Evolutionary conservation across 2,797 vertebrate genomes (phyloP).

Genomic region (Hozukius guyotensis): DNA sequence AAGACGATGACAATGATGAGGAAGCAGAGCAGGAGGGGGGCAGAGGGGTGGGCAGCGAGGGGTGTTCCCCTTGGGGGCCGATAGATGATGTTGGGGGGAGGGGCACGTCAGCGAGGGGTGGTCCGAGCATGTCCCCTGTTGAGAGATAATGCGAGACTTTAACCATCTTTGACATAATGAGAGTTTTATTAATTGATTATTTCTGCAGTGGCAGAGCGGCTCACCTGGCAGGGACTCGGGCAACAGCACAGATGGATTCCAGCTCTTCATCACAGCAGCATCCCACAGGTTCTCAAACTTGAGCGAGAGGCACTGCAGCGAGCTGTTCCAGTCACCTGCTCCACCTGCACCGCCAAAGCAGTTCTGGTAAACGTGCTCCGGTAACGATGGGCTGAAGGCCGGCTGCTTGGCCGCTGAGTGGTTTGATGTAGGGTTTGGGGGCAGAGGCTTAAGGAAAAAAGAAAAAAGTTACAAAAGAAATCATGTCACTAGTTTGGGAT

Average conservation of each 20-base stretch:
- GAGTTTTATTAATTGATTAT: rapidly evolving
- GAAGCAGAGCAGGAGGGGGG: slow-evolving; percentile 65
- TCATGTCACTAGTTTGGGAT: neutral
- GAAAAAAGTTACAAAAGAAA: neutral
- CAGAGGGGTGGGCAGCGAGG: slow-evolving; percentile 54
- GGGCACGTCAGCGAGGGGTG: slow-evolving; percentile 88
- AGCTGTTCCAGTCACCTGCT: slow-evolving; percentile 94
- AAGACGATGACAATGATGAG: slow-evolving; percentile 65
- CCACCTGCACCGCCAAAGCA: slow-evolving; percentile 91
- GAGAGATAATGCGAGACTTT: neutral
- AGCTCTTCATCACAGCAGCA: slow-evolving; percentile 97
- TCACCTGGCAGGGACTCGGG: slow-evolving; percentile 95
- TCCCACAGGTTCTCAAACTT: slow-evolving; percentile 99
- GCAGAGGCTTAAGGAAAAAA: slow-evolving; percentile 84
- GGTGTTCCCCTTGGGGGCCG: slow-evolving; percentile 75
- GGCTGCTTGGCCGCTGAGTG: slow-evolving; percentile 93
- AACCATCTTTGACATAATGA: neutral
- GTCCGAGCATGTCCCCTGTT: slow-evolving; percentile 90
- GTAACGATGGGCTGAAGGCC: slow-evolving; percentile 92
- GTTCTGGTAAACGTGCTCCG: slow-evolving; percentile 96
- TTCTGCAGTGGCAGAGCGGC: neutral
- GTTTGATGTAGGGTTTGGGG: slow-evolving; percentile 89
- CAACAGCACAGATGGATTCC: slow-evolving; percentile 93
- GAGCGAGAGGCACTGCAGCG: slow-evolving; percentile 87
- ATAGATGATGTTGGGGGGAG: slow-evolving; percentile 85